These are phyloP conservation scores for Pseudomyrmex flavicornis DNA, from an alignment of 1,140 invertebrate species.

Conservation along the genomic window DNA sequence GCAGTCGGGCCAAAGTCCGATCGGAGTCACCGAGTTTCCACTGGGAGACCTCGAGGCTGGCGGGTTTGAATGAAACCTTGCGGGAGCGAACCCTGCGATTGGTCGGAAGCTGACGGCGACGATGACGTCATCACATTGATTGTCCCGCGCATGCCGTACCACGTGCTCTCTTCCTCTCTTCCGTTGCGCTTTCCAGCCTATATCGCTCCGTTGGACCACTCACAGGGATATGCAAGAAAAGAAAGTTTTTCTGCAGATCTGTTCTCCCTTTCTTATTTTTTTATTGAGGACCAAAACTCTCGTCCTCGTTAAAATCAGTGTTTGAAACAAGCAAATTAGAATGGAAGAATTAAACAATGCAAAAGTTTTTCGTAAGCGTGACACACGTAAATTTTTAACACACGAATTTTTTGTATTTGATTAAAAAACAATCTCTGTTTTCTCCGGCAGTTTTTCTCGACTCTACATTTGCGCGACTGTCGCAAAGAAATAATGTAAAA, in stretches of 20 bases:
- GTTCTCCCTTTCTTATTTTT: background rate
- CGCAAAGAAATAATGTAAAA: too few species aligned
- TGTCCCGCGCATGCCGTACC: slow-evolving; percentile 82
- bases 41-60: slow-evolving; percentile 75
- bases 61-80: slow-evolving; percentile 79
- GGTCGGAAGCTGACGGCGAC: slow-evolving; percentile 77
- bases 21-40: slow-evolving; percentile 73
- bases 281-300: background rate
- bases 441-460: too few species aligned
- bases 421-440: too few species aligned
- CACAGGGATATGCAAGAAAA: slow-evolving; percentile 31
- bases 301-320: background rate
- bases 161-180: slow-evolving; percentile 75
- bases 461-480: too few species aligned
- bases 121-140: slow-evolving; percentile 85
- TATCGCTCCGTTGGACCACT: slow-evolving; percentile 35
- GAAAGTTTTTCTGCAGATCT: slow-evolving; percentile 38
- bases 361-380: too few species aligned
- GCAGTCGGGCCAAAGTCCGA: slow-evolving; percentile 83
- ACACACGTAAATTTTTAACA: too few species aligned
- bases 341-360: too few species aligned
- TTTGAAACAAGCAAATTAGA: background rate
- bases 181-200: background rate
- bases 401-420: too few species aligned
- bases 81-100: slow-evolving; percentile 77